Conservation (phyloP, 2,797 vertebrate genomes). For the Naso thynnoides region DNA sequence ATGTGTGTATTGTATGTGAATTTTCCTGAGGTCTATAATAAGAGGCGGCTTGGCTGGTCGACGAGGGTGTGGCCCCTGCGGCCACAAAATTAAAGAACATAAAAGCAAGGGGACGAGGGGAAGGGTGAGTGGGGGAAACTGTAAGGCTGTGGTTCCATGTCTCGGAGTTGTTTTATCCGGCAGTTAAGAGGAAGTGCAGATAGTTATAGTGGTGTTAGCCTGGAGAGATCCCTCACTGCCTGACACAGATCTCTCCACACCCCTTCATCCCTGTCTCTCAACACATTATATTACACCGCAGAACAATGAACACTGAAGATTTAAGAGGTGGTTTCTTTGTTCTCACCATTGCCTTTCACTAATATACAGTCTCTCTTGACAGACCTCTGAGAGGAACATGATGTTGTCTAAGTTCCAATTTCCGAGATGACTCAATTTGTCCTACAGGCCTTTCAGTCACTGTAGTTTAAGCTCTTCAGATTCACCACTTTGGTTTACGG, state of each 20-base stretch:
- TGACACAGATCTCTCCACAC: constrained; percentile 21
- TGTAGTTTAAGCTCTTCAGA: constrained; percentile 21
- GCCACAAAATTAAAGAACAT: constrained; percentile 85
- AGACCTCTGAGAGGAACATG: constrained; percentile 35
- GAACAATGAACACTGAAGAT: constrained; percentile 40
- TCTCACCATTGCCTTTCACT: constrained; percentile 33
- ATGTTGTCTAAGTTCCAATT: constrained; percentile 29
- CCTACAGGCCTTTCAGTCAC: constrained; percentile 39
- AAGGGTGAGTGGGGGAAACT: constrained; percentile 69
- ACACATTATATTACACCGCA: constrained; percentile 32
- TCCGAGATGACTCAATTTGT: constrained; percentile 50
- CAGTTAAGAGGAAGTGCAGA: constrained; percentile 65
- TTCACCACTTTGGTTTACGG: constrained; percentile 1
- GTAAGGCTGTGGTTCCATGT: constrained; percentile 62
- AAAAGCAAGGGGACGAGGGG: constrained; percentile 75
- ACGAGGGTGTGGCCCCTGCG: constrained; percentile 77
- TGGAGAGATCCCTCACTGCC: constrained; percentile 32
- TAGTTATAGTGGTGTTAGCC: constrained; percentile 48
- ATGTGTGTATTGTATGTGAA: constrained; percentile 73
- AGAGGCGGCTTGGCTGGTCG: constrained; percentile 77
- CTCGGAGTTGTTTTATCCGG: constrained; percentile 61
- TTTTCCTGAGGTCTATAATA: constrained; percentile 83
- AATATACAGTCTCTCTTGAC: constrained; percentile 27
- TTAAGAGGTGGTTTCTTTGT: constrained; percentile 49
- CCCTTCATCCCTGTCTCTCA: constrained; percentile 28